Conservation (phyloP, 2,113 vertebrate species). For the Nothoprocta perdicaria region DNA sequence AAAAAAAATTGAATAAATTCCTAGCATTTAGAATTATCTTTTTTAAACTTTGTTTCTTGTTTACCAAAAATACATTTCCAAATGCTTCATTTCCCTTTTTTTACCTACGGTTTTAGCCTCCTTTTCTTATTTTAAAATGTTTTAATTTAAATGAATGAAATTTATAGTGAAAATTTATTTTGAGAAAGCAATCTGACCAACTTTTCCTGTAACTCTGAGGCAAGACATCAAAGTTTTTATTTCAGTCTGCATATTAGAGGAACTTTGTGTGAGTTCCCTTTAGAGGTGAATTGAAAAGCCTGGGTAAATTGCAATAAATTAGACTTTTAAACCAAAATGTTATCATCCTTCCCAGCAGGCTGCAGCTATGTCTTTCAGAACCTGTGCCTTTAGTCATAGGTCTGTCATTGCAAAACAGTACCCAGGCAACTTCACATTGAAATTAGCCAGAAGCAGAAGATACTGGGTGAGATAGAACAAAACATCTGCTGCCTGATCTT, state of each 20-base stretch:
- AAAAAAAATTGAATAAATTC: neutral
- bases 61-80: neutral
- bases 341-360: neutral
- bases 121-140: conserved; percentile 24
- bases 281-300: neutral
- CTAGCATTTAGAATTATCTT: neutral
- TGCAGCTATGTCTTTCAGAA: neutral
- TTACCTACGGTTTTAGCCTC: conserved; percentile 11
- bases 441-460: neutral
- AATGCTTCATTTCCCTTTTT: neutral
- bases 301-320: conserved; percentile 4
- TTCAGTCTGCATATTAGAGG: neutral
- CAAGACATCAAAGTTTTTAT: conserved; percentile 24
- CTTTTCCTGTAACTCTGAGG: neutral
- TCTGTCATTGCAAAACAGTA: neutral
- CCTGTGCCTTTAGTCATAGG: neutral
- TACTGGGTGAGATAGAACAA: neutral
- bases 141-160: conserved; percentile 33
- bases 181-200: neutral
- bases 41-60: neutral
- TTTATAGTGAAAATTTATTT: neutral
- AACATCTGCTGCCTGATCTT: neutral
- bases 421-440: neutral
- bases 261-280: neutral
- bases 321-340: neutral